Evolutionary conservation across 2,888 invertebrate genomes (phyloP).

Genomic region (Stenotaenia linearis): DNA sequence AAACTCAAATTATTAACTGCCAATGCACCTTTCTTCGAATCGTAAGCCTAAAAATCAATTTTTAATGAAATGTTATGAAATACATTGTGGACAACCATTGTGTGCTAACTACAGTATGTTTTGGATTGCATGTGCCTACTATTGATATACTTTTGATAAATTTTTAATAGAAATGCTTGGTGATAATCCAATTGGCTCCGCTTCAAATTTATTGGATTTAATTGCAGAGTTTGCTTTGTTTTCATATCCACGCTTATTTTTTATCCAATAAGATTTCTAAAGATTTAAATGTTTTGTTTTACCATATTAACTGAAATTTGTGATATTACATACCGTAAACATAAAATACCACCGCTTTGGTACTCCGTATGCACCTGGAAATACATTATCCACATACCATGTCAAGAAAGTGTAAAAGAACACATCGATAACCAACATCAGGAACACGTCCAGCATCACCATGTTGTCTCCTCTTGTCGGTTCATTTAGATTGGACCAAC

Average conservation of each 20-base stretch:
- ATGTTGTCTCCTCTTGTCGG: conserved; percentile 2
- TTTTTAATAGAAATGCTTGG: conserved; percentile 47
- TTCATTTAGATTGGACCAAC: not conserved
- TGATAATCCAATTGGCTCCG: conserved; percentile 44
- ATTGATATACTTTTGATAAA: conserved; percentile 41
- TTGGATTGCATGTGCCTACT: too few species aligned
- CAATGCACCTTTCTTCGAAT: conserved; percentile 35
- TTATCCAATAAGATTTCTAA: not conserved
- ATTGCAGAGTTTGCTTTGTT: not conserved
- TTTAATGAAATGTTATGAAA: too few species aligned
- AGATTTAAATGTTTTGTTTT: not conserved
- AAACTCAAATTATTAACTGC: conserved; percentile 69
- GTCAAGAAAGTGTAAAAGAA: conserved; percentile 54
- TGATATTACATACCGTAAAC: conserved; percentile 51
- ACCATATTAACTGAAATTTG: not conserved
- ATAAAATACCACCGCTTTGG: conserved; percentile 61
- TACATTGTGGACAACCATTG: too few species aligned
- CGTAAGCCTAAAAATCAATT: conserved; percentile 32
- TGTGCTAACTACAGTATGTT: too few species aligned
- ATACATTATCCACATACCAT: conserved; percentile 57
- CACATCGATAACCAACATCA: conserved; percentile 53
- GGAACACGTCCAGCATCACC: conserved; percentile 41
- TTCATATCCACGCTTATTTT: not conserved
- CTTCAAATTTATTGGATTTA: conserved; percentile 44
- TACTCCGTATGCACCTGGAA: conserved; percentile 64